These are phyloP conservation scores for Solen grandis DNA, from an alignment of 1,140 invertebrate species.

Conservation along the genomic window DNA sequence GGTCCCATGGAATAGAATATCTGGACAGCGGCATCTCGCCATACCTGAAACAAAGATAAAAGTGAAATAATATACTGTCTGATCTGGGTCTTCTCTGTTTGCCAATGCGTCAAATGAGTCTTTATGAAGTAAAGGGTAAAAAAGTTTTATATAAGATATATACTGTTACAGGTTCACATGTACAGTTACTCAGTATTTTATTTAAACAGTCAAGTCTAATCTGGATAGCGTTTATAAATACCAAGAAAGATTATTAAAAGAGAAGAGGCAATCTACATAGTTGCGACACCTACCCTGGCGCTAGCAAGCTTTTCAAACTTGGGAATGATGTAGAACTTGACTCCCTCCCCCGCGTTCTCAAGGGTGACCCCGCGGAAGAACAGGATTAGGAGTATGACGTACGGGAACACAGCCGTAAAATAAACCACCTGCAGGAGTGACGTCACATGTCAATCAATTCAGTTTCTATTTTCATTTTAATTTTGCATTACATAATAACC, in stretches of 20 bases:
- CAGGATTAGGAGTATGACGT: constrained; percentile 79
- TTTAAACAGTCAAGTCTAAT: too few species aligned
- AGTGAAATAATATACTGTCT: background rate
- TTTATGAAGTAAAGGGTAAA: too few species aligned
- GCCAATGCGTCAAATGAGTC: too few species aligned
- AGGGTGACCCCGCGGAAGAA: constrained; percentile 78
- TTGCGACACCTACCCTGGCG: constrained; percentile 52
- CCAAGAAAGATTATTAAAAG: too few species aligned
- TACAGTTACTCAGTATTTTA: too few species aligned
- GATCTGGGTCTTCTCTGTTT: too few species aligned
- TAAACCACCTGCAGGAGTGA: constrained; percentile 87
- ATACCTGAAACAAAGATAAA: constrained; percentile 74
- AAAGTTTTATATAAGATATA: background rate
- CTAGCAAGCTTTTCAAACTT: constrained; percentile 78
- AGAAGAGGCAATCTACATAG: too few species aligned
- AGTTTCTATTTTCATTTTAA: too few species aligned
- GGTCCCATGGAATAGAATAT: constrained; percentile 93
- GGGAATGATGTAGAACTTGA: constrained; percentile 89
- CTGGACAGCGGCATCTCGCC: constrained; percentile 92
- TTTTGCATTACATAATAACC: too few species aligned
- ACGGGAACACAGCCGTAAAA: constrained; percentile 86
- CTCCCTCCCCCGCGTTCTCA: constrained; percentile 60
- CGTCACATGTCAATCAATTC: background rate
- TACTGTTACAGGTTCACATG: background rate
- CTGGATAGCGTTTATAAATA: too few species aligned